Evolutionary conservation across 1,140 invertebrate genomes (phyloP).

Genomic region (Rhagoletis pomonella): DNA sequence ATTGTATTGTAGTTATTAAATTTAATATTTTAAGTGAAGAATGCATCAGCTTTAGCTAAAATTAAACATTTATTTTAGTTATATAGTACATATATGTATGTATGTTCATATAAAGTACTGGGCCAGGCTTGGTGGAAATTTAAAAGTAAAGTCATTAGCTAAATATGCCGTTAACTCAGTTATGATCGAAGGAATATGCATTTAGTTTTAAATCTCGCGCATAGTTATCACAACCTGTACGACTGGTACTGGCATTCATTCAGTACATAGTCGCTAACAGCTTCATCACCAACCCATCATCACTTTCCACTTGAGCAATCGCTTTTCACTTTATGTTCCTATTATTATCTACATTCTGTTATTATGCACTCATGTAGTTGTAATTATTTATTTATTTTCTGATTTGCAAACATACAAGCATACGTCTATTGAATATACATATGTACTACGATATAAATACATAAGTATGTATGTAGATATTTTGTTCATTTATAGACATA

Average conservation of each 20-base stretch:
- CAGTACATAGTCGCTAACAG: background rate
- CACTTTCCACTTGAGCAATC: background rate
- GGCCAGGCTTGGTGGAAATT: background rate
- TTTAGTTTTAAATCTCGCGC: background rate
- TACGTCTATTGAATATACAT: background rate
- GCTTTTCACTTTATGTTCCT: slow-evolving; percentile 12
- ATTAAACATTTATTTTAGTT: too few relatives aligned
- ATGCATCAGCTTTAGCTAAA: background rate
- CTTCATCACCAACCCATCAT: background rate
- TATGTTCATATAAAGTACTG: background rate
- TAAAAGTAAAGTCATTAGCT: too few relatives aligned
- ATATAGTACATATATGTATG: too few relatives aligned
- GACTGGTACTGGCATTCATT: background rate
- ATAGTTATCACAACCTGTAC: background rate
- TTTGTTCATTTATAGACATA: background rate
- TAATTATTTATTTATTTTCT: slow-evolving; percentile 19
- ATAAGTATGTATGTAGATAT: background rate
- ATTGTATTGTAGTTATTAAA: background rate
- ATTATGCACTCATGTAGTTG: background rate
- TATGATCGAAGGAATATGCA: background rate
- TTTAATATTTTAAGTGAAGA: slow-evolving; percentile 6
- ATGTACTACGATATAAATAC: background rate
- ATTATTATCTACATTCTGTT: background rate
- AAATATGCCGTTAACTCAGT: background rate
- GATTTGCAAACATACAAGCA: background rate